These are phyloP conservation scores for Diplosoma virens DNA, from an alignment of 23 tunicate species.

Conservation along the genomic window DNA sequence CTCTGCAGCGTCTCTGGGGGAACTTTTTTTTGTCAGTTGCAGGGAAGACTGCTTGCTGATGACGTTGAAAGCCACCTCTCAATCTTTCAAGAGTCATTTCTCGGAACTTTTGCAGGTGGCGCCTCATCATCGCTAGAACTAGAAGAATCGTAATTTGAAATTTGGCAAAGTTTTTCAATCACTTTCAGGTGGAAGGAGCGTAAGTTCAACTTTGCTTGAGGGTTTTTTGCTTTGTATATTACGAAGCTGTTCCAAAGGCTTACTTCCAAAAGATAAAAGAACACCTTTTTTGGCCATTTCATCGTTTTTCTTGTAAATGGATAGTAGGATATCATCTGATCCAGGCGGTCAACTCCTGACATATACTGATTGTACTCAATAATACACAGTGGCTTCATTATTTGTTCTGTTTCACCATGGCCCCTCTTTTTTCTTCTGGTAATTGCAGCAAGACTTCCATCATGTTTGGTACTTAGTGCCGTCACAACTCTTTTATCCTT, in stretches of 20 bases:
- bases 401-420: not conserved
- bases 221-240: conserved; percentile 12
- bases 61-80: conserved; percentile 32
- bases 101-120: conserved; percentile 23
- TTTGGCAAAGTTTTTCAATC: conserved; percentile 29
- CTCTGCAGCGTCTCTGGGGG: conserved; percentile 27
- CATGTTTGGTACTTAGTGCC: conserved; percentile 32
- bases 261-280: conserved; percentile 22
- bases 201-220: not conserved
- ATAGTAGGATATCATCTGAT: conserved; percentile 35
- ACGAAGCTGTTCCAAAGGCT: conserved; percentile 18
- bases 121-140: conserved; percentile 12
- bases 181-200: conserved; percentile 4
- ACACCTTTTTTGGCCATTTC: conserved; percentile 25
- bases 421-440: not conserved
- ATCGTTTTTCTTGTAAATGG: conserved; percentile 21
- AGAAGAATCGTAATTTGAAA: conserved; percentile 18
- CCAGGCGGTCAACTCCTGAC: conserved; percentile 29
- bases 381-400: conserved; percentile 15
- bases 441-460: not conserved
- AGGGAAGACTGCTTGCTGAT: conserved; percentile 25
- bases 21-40: conserved; percentile 14
- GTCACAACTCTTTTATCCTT: conserved; percentile 30
- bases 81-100: conserved; percentile 19
- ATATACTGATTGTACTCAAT: conserved; percentile 30